Evolutionary conservation across 2,113 vertebrate species (phyloP).

Genomic region (Eulemur macaco): DNA sequence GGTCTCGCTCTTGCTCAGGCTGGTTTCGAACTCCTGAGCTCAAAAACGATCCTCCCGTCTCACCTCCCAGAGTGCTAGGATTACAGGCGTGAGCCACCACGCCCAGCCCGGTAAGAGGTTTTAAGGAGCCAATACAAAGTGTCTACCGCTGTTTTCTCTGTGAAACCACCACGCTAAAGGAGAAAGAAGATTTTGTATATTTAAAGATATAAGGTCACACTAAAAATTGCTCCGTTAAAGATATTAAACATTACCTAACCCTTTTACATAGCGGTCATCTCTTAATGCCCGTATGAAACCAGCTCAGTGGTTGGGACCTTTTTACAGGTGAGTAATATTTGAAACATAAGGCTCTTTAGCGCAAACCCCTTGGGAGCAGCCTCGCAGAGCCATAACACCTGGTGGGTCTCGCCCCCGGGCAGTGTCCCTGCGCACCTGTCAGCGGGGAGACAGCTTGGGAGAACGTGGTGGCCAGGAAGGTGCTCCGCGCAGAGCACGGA

Average conservation of each 20-base stretch:
- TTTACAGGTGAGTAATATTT: neutral
- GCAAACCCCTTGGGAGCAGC: neutral
- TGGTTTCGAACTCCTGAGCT: no score
- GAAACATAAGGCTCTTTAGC: neutral
- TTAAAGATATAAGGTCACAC: neutral
- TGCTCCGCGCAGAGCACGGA: accelerated
- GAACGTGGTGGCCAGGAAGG: neutral
- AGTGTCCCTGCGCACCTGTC: neutral
- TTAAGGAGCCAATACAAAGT: neutral
- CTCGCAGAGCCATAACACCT: accelerated
- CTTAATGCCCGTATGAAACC: neutral
- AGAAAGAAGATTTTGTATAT: neutral
- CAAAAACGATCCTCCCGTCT: no score
- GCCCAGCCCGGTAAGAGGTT: neutral
- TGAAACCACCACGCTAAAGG: neutral
- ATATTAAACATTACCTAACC: neutral
- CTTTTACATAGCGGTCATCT: neutral
- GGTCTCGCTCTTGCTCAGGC: no score
- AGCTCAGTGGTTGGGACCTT: neutral
- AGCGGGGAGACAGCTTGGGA: neutral
- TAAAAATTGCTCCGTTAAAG: neutral
- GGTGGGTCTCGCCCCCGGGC: neutral
- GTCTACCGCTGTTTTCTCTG: neutral
- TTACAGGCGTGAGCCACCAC: no score
- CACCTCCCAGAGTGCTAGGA: no score